phyloP scores from a whole-genome alignment of 1,140 invertebrate genomes.

The Piezodorus guildinii region DNA sequence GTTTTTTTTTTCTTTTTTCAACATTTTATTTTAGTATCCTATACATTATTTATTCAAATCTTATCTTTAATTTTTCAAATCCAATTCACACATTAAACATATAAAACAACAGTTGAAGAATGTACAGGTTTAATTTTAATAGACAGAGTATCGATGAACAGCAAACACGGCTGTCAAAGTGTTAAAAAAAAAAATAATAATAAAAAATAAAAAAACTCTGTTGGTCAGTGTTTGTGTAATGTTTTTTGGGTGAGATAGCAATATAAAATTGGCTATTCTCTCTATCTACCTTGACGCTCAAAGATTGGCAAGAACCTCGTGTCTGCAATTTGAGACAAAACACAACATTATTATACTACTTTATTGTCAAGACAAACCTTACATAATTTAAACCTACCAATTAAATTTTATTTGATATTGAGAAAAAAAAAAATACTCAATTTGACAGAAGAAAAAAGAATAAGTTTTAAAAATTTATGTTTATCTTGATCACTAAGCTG shows the following conservation, averaged over 20 bases:
- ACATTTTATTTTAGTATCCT: neutral
- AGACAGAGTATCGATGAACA: too few relatives aligned
- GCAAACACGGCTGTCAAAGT: too few relatives aligned
- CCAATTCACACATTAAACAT: too few relatives aligned
- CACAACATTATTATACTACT: conserved; percentile 13
- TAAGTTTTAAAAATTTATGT: too few relatives aligned
- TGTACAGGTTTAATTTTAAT: too few relatives aligned
- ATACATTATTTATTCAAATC: conserved; percentile 1
- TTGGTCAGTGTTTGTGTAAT: conserved; percentile 23
- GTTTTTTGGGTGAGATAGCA: conserved; percentile 21
- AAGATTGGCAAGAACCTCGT: conserved; percentile 25
- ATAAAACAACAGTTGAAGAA: too few relatives aligned
- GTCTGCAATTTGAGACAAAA: conserved; percentile 23
- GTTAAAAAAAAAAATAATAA: neutral
- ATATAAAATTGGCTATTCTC: conserved; percentile 23
- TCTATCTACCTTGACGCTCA: conserved; percentile 24
- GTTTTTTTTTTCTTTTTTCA: neutral
- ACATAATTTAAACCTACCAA: too few relatives aligned
- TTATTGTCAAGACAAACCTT: too few relatives aligned
- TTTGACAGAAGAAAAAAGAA: too few relatives aligned
- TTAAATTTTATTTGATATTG: too few relatives aligned
- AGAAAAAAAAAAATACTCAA: too few relatives aligned
- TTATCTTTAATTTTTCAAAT: neutral
- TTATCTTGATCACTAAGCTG: too few relatives aligned
- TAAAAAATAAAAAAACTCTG: neutral